A percentile compares a stretch with the other conserved stretches of the same genome.
Evolutionary conservation across 2,797 vertebrate species (phyloP).

Genomic region (Lepus townsendii): DNA sequence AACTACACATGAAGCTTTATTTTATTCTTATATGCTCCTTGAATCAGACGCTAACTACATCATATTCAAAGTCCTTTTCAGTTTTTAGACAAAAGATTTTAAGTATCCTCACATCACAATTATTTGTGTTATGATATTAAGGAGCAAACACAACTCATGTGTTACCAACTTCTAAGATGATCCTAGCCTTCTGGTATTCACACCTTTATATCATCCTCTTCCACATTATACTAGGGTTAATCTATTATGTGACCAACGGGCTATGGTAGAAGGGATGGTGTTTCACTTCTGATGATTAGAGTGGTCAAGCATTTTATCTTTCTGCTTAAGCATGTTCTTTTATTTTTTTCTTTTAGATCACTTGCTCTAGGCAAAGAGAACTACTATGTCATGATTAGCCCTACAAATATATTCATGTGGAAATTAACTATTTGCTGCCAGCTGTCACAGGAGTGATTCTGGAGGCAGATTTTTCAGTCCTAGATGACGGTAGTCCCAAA

Average conservation of each 20-base stretch:
- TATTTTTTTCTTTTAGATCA: not conserved
- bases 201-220: not conserved
- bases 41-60: not conserved
- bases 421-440: not conserved
- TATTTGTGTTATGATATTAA: not conserved
- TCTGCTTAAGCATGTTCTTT: not conserved
- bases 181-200: not conserved
- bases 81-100: constrained; percentile 33
- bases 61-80: not conserved
- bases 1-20: not conserved
- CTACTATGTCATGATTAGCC: not conserved
- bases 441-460: not conserved
- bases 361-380: not conserved
- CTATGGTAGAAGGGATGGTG: not conserved
- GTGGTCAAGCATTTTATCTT: not conserved
- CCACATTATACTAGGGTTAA: not conserved
- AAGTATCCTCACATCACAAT: not conserved
- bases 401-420: not conserved
- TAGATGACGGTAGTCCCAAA: not conserved
- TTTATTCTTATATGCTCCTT: not conserved
- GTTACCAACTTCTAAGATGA: not conserved
- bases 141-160: not conserved
- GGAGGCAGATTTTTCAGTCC: not conserved
- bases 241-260: not conserved
- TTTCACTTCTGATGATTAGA: not conserved